These are phyloP conservation scores for Cancer borealis DNA, from an alignment of 2,888 invertebrate genomes.

Conservation along the genomic window DNA sequence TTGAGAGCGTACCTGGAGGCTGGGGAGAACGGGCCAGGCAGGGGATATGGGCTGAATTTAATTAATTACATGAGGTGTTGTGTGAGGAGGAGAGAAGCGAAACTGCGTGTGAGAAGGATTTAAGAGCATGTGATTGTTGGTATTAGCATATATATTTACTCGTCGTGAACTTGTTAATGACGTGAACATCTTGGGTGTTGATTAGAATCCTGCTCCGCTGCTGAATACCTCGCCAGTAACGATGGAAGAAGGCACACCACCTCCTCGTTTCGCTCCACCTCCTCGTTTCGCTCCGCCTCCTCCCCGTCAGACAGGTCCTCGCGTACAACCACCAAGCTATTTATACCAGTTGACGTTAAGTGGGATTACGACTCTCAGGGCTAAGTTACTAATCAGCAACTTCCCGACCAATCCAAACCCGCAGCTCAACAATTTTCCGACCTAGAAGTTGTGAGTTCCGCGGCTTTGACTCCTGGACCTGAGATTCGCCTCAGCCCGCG, in stretches of 20 bases:
- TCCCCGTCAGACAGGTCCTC: neutral
- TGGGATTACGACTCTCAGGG: slow-evolving; percentile 45
- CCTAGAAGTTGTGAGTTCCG: slow-evolving; percentile 49
- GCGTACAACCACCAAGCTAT: slow-evolving; percentile 8
- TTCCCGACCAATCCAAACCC: slow-evolving; percentile 65
- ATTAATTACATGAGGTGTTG: slow-evolving; percentile 16
- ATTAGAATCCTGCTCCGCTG: neutral
- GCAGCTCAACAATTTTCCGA: slow-evolving; percentile 61
- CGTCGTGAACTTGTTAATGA: neutral
- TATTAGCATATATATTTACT: slow-evolving; percentile 37
- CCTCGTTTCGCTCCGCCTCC: slow-evolving; percentile 33
- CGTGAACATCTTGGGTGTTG: neutral
- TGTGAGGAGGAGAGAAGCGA: neutral
- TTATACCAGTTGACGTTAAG: slow-evolving; percentile 22
- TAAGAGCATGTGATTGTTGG: slow-evolving; percentile 21
- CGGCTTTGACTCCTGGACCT: slow-evolving; percentile 47
- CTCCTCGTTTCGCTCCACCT: slow-evolving; percentile 16
- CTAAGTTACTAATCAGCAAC: slow-evolving; percentile 64
- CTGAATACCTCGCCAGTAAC: neutral
- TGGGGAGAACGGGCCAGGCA: neutral
- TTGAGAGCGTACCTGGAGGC: neutral
- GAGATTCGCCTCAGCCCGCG: slow-evolving; percentile 64
- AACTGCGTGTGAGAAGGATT: neutral
- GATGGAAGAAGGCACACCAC: neutral
- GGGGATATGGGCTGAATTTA: neutral